Evolutionary conservation across 2,888 invertebrate species (phyloP), one percentile per base, ranked within the genome.

Genomic region (Folsomia candida): DNA sequence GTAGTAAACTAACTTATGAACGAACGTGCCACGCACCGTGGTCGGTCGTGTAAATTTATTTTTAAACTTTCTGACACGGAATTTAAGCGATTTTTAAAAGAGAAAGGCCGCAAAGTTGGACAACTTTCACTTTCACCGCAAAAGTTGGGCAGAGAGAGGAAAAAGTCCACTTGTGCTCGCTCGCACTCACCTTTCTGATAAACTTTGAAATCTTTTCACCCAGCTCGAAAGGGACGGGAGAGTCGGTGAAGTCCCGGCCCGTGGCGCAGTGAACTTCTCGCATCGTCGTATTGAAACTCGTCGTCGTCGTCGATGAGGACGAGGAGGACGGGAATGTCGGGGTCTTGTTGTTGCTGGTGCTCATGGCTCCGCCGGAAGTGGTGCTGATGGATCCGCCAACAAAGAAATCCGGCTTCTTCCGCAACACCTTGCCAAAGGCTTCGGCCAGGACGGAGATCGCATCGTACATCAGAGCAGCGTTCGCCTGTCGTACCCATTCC

Each of bases 401-500:
- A 83, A 93, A 92, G 73, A 90, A 88, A 81, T 94, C 93, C 11
- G 91, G 91, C 83, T 93, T 93, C 84, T 93, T 93, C 80, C 91
- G 87, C 81, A 93, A 86, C 77, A 95, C 88, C 82, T 92, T 90
- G 81, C 92, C 91, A 81, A 97, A 91, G 25, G 95, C 94, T 82
- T 94, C 94, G 80, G 93, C 91, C 65, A 97, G 86, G 0, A 97
- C 94, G 83, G 92, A 91, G 18, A 97, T 93, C 1, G 95, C 94
- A 81, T 97, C 97, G 84, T 95, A 95, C 90, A 96, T 95, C 76
- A 97, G 86, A 0, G 97, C 97, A 0, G 95, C 93, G 85, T 95
- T 93, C 1, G 96, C 94, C 94, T 94, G 81, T 11, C 20, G 25
- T 18, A 47, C 47, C 47, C 47, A 11, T n/a, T n/a, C n/a, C n/a